phyloP scores from a whole-genome alignment of 2,797 vertebrate genomes.

The Moxostoma hubbsi region DNA sequence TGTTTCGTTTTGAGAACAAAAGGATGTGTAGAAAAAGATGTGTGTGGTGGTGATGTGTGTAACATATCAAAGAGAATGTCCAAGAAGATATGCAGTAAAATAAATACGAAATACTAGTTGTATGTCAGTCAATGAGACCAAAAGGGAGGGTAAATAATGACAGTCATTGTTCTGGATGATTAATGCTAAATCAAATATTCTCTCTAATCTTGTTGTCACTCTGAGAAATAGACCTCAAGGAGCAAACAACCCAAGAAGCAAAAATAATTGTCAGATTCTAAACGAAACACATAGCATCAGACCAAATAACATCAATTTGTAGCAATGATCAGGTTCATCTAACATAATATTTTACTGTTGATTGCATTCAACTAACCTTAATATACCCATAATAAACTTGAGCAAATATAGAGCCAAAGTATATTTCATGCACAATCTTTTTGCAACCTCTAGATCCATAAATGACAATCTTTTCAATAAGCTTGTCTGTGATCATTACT shows the following conservation, averaged over 20 bases:
- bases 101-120: constrained; percentile 11
- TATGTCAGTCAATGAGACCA: constrained; percentile 12
- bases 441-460: neutral
- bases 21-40: constrained; percentile 44
- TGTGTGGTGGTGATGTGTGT: constrained; percentile 10
- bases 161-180: constrained; percentile 19
- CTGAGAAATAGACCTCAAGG: constrained; percentile 38
- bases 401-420: too few relatives aligned
- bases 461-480: too few relatives aligned
- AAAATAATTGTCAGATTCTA: constrained; percentile 36
- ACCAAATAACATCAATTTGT: neutral
- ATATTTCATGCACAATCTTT: neutral
- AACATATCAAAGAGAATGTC: constrained; percentile 41
- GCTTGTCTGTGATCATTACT: too few relatives aligned
- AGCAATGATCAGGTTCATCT: neutral
- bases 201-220: constrained; percentile 51
- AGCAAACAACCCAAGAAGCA: constrained; percentile 11
- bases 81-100: constrained; percentile 42
- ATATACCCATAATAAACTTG: neutral
- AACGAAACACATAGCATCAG: constrained; percentile 16
- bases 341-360: neutral
- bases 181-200: constrained; percentile 50
- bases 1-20: constrained; percentile 66
- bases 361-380: constrained; percentile 15
- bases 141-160: constrained; percentile 5